Evolutionary conservation across 2,113 vertebrate genomes (phyloP), one percentile per base, ranked within the genome.

Genomic region (Thunnus maccoyii): DNA sequence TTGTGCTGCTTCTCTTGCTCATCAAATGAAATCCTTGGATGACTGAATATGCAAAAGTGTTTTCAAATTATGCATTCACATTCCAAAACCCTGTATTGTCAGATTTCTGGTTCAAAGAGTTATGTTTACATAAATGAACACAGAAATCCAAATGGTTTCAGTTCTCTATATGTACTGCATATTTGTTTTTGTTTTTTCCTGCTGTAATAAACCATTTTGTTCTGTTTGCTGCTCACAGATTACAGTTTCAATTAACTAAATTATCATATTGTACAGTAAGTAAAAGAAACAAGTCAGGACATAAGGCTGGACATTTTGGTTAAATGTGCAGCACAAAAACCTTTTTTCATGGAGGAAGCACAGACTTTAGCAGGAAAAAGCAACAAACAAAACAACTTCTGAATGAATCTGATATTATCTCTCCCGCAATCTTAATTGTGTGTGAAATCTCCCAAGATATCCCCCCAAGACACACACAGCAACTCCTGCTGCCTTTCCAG

Each of bases 21-120:
- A 84, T 78, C 86, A 86, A 76, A 85, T 85, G 47, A 58, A 77
- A 83, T 60, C 73, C 47, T 71, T 54, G 81, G 69, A 71, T 83
- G 79, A 68, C 66, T 85, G 78, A 84, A 76, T 64, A 66, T 81
- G 73, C 60, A 70, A 83, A 83, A 72, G 17, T 13, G 0, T 4
- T 55, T 41, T 1, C 9, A 70, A 74, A 71, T 79, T 58, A 75
- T 86, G 75, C 71, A 22, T 50, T 72, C 4, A 18, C 57, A 0
- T 50, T 72, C 69, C 67, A 47, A 68, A 78, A 57, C 18, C 44
- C 67, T 52, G 60, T 51, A 61, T 84, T 76, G 74, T 70, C 63
- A 68, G 17, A 78, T 69, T 73, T 85, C 65, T 58, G 51, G 58
- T 75, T 72, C 36, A 63, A 17, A 64, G 50, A 55, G 16, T 60